phyloP scores from a whole-genome alignment of 2,888 invertebrate species.

The Polyommatus icarus region DNA sequence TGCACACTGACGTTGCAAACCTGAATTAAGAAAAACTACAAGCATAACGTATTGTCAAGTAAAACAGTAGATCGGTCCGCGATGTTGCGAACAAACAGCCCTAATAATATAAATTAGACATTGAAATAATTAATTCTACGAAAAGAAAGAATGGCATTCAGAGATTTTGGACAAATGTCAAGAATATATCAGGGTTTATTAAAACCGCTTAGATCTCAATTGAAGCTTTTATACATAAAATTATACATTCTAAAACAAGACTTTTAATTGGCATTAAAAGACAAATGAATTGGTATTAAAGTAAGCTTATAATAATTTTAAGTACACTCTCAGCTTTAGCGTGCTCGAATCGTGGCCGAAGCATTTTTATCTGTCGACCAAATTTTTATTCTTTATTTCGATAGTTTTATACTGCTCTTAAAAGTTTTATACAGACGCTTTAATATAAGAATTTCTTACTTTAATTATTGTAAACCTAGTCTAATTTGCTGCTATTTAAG shows the following conservation, averaged over 20 bases:
- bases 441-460: neutral
- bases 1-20: neutral
- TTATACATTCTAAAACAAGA: conserved; percentile 11
- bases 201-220: neutral
- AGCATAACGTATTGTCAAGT: no score
- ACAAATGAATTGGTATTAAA: neutral
- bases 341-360: neutral
- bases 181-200: neutral
- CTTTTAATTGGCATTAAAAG: conserved; percentile 11
- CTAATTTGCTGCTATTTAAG: neutral
- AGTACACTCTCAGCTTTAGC: neutral
- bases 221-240: neutral
- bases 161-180: neutral
- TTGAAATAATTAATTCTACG: neutral
- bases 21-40: no score
- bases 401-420: neutral
- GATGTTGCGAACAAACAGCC: no score
- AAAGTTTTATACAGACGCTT: neutral
- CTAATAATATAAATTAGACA: neutral
- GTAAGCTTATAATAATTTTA: neutral
- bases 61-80: no score
- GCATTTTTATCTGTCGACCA: neutral
- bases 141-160: no score
- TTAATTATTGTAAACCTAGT: neutral
- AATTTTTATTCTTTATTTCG: neutral